Evolutionary conservation across 2,113 vertebrate genomes (phyloP).

Genomic region (Actenoides lindsayi): DNA sequence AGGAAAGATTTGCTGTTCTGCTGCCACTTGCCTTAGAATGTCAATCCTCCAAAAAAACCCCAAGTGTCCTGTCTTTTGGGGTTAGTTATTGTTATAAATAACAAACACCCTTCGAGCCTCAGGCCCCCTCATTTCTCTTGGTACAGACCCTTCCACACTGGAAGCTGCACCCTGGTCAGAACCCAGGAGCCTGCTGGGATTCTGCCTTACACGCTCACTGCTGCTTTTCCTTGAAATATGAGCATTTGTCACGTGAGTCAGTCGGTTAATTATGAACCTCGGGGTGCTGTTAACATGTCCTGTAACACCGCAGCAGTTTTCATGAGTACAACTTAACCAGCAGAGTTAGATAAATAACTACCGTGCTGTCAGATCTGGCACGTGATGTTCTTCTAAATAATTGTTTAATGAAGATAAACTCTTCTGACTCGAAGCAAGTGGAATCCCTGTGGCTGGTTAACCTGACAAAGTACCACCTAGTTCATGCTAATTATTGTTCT

Average conservation of each 20-base stretch:
- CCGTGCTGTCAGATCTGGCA: not conserved
- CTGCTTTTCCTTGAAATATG: not conserved
- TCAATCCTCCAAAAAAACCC: not conserved
- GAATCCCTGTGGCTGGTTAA: not conserved
- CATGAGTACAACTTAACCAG: not conserved
- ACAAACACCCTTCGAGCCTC: not conserved
- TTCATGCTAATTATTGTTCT: not conserved
- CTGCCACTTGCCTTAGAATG: not conserved
- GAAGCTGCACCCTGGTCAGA: not conserved
- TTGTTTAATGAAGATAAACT: not conserved
- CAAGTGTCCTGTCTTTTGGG: rapidly evolving
- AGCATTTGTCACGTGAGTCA: not conserved
- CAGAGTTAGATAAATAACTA: not conserved
- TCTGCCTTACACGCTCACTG: not conserved
- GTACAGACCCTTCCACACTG: not conserved
- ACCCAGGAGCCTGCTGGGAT: not conserved
- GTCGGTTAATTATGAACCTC: conserved; percentile 32
- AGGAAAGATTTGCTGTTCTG: not conserved
- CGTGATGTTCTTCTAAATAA: not conserved
- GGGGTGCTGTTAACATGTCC: not conserved
- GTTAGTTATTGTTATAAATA: not conserved
- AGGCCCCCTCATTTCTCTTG: not conserved
- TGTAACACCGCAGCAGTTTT: not conserved
- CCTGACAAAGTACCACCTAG: not conserved
- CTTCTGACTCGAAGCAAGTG: not conserved